Conservation (phyloP, 2,888 invertebrate genomes). For the Protophormia terraenovae region DNA sequence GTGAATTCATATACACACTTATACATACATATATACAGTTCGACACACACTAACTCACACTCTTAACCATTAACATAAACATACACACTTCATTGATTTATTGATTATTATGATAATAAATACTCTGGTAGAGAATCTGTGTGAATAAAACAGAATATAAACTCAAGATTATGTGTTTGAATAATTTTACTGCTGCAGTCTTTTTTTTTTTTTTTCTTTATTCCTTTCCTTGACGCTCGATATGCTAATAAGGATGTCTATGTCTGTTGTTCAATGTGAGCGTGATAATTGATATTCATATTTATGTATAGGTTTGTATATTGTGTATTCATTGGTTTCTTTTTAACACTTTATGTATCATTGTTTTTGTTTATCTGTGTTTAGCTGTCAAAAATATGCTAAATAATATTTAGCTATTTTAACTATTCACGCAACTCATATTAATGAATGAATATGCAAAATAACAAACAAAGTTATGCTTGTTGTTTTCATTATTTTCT, state of each 20-base stretch:
- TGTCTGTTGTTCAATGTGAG: too few relatives aligned
- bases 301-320: not conserved
- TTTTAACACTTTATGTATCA: not conserved
- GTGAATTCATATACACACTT: not conserved
- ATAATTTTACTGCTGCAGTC: not conserved
- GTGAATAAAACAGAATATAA: not conserved
- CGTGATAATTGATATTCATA: too few relatives aligned
- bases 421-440: slow-evolving; percentile 19
- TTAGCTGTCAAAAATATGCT: slow-evolving; percentile 1
- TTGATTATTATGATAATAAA: slow-evolving; percentile 55
- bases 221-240: not conserved
- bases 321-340: not conserved
- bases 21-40: not conserved
- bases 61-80: not conserved
- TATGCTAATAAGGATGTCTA: slow-evolving; percentile 30
- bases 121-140: slow-evolving; percentile 8
- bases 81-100: slow-evolving; percentile 62
- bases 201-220: not conserved
- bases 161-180: not conserved
- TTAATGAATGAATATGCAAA: slow-evolving; percentile 30
- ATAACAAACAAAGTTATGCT: slow-evolving; percentile 13
- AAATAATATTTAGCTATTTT: slow-evolving; percentile 1
- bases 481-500: not conserved
- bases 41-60: not conserved
- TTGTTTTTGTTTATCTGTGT: not conserved